Percentiles rank a stretch among this genome's conserved stretches.
These are phyloP conservation scores for Pammene fasciana DNA, from an alignment of 2,888 invertebrate genomes.

Conservation along the genomic window DNA sequence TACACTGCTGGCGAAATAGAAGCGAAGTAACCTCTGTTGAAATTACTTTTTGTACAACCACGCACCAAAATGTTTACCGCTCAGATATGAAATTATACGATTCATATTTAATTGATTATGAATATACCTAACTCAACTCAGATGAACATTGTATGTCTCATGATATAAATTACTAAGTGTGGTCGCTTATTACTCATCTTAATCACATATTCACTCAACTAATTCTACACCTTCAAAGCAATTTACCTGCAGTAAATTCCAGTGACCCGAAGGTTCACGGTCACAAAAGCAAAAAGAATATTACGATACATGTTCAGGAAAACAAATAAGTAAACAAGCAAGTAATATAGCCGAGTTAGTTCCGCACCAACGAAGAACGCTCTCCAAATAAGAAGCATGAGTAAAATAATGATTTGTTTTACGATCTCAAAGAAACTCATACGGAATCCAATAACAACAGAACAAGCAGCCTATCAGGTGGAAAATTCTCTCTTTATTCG, in stretches of 20 bases:
- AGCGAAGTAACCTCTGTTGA: too few species aligned
- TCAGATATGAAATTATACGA: too few species aligned
- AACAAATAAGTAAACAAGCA: slow-evolving; percentile 30
- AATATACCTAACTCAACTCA: too few species aligned
- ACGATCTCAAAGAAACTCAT: slow-evolving; percentile 49
- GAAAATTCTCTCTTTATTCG: slow-evolving; percentile 67
- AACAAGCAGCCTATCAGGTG: slow-evolving; percentile 66
- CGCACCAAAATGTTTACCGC: too few species aligned
- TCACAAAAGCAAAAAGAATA: slow-evolving; percentile 7
- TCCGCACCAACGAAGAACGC: slow-evolving; percentile 26
- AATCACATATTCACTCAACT: too few species aligned
- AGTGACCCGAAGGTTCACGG: neutral
- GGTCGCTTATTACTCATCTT: too few species aligned
- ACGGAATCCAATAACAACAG: slow-evolving; percentile 57
- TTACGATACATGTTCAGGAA: neutral
- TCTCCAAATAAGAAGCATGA: slow-evolving; percentile 28
- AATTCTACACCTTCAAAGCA: too few species aligned
- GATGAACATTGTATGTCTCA: too few species aligned
- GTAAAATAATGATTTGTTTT: slow-evolving; percentile 48
- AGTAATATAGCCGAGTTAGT: slow-evolving; percentile 30
- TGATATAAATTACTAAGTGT: too few species aligned
- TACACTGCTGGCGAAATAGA: too few species aligned
- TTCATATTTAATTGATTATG: too few species aligned
- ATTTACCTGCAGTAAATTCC: neutral
- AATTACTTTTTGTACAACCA: too few species aligned